A percentile compares a stretch with the other conserved stretches of the same genome.
Evolutionary conservation across 2,888 invertebrate genomes (phyloP).

Genomic region (Lepetodrilus schrolli): DNA sequence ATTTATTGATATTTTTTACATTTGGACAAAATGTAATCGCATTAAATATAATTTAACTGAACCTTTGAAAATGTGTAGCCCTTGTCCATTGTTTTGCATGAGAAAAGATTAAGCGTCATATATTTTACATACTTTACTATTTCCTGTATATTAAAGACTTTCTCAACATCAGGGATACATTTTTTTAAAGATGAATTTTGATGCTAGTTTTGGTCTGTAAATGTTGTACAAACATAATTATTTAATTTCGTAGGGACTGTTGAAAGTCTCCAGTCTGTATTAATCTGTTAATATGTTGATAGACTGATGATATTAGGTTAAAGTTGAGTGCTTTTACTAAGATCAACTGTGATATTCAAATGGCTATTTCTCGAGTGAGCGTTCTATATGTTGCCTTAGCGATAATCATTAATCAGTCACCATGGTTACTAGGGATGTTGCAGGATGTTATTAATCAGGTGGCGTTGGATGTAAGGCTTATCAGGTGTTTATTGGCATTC

Average conservation of each 20-base stretch:
- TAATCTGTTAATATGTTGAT: constrained; percentile 13
- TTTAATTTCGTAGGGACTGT: constrained; percentile 9
- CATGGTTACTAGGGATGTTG: not conserved
- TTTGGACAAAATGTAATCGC: too few species aligned
- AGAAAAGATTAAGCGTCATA: constrained; percentile 1
- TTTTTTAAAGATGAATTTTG: not conserved
- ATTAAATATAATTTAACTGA: too few species aligned
- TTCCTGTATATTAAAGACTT: constrained; percentile 13
- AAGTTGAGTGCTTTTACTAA: constrained; percentile 24
- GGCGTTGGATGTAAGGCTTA: not conserved
- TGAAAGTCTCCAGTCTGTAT: not conserved
- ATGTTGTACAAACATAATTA: constrained; percentile 14
- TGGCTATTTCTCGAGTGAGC: constrained; percentile 18
- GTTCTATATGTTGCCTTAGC: constrained; percentile 23
- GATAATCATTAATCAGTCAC: not conserved
- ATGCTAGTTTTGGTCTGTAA: not conserved
- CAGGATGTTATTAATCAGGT: constrained; percentile 20
- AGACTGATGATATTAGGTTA: not conserved
- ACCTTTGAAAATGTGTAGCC: too few species aligned
- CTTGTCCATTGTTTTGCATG: not conserved
- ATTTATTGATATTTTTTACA: not conserved
- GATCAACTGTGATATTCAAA: constrained; percentile 26
- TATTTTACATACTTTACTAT: constrained; percentile 3
- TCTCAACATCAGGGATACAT: constrained; percentile 1
- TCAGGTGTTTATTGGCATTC: not conserved